Conservation (phyloP, 1,140 invertebrate species). For the Philotrypesis tridentata region DNA sequence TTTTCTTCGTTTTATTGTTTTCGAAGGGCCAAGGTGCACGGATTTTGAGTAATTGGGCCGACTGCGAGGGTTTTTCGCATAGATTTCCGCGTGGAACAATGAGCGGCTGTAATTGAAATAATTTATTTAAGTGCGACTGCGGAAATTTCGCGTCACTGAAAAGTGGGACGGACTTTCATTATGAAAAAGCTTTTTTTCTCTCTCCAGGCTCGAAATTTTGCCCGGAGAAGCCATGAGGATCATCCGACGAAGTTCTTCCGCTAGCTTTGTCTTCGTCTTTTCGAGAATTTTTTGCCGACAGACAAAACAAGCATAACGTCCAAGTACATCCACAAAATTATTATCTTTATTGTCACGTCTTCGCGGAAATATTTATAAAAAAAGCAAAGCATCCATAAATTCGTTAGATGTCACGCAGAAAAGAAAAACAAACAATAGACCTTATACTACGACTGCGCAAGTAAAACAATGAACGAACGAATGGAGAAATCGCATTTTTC, state of each 20-base stretch:
- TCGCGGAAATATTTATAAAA: no score
- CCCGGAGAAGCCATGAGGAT: background rate
- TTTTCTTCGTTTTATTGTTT: background rate
- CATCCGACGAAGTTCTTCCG: no score
- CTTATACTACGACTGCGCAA: no score
- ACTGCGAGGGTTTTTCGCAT: background rate
- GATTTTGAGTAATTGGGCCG: background rate
- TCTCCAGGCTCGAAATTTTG: background rate
- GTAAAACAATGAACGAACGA: no score
- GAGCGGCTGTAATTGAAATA: background rate
- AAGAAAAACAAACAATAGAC: no score
- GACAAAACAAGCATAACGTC: no score
- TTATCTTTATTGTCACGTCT: no score
- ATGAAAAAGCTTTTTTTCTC: background rate
- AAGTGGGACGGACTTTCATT: slow-evolving; percentile 12
- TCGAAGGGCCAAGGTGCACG: background rate
- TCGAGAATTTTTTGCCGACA: no score
- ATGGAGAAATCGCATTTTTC: background rate
- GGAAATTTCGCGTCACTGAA: slow-evolving; percentile 2
- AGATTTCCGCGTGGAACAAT: background rate
- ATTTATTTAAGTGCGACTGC: slow-evolving; percentile 1
- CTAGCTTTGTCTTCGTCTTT: no score
- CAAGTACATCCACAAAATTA: no score
- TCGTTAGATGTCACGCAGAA: no score
- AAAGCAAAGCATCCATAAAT: no score